phyloP scores from a whole-genome alignment of 2,888 invertebrate genomes.

The Prostheceraeus crozeri region DNA sequence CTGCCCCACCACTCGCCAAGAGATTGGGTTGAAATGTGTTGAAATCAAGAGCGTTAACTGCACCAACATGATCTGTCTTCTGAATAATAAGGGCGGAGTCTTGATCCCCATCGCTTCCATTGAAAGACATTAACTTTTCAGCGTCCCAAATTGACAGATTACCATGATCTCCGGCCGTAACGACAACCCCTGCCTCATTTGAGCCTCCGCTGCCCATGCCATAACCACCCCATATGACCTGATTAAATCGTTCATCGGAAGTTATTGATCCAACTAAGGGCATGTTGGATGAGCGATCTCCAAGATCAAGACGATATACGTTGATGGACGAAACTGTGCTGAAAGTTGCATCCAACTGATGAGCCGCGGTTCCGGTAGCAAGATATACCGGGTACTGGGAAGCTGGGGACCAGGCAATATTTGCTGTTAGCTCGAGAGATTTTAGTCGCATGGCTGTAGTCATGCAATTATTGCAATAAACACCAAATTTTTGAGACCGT shows the following conservation, averaged over 20 bases:
- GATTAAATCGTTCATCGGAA: too few relatives aligned
- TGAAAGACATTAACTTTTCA: slow-evolving; percentile 68
- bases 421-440: too few relatives aligned
- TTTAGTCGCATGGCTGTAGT: too few relatives aligned
- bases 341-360: slow-evolving; percentile 86
- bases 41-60: slow-evolving; percentile 79
- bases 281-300: too few relatives aligned
- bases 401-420: too few relatives aligned
- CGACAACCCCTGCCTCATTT: slow-evolving; percentile 67
- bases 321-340: too few relatives aligned
- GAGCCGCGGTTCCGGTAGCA: slow-evolving; percentile 87
- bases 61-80: slow-evolving; percentile 75
- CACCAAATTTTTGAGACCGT: too few relatives aligned
- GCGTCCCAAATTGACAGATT: slow-evolving; percentile 77
- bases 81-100: too few relatives aligned
- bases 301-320: too few relatives aligned
- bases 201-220: slow-evolving; percentile 59
- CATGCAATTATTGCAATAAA: too few relatives aligned
- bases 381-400: slow-evolving; percentile 71
- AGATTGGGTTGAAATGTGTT: slow-evolving; percentile 81
- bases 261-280: too few relatives aligned
- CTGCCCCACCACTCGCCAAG: slow-evolving; percentile 79
- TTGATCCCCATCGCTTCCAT: slow-evolving; percentile 62
- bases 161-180: slow-evolving; percentile 84
- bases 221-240: slow-evolving; percentile 77